Percentiles rank a stretch among this genome's conserved stretches.
These are phyloP conservation scores for Malaclemys terrapin DNA, from an alignment of 2,113 vertebrate species.

Conservation along the genomic window DNA sequence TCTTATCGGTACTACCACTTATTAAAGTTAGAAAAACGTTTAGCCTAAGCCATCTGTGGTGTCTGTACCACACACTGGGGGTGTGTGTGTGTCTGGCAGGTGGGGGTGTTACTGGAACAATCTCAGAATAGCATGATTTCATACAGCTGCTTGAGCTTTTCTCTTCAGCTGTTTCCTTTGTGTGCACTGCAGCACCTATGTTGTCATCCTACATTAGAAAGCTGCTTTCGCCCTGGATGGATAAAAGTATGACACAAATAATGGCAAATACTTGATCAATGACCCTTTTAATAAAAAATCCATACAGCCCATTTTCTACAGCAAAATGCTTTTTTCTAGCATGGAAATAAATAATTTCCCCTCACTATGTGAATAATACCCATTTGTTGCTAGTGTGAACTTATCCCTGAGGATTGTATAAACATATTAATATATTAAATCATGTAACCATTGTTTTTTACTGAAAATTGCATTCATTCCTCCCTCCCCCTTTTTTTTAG, in stretches of 20 bases:
- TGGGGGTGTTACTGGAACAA: neutral
- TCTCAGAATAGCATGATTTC: neutral
- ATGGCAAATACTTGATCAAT: neutral
- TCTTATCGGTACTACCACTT: neutral
- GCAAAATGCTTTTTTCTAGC: conserved; percentile 2
- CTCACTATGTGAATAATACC: conserved; percentile 23
- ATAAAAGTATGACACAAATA: conserved; percentile 13
- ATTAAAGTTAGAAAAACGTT: neutral
- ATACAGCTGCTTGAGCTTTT: neutral
- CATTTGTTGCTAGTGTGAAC: neutral
- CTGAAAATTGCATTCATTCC: neutral
- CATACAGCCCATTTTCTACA: neutral
- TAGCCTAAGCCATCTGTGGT: neutral
- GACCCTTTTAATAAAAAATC: neutral
- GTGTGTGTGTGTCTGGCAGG: neutral
- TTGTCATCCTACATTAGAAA: neutral
- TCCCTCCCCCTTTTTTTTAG: neutral
- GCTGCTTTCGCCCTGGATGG: neutral
- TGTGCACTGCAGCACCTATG: neutral
- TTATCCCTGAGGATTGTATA: neutral
- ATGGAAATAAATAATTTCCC: neutral
- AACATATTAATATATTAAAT: conserved; percentile 38
- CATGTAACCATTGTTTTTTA: conserved; percentile 1
- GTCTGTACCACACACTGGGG: neutral
- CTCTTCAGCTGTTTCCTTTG: neutral